Percentiles rank a stretch among this genome's conserved stretches.
Evolutionary conservation across 2,113 vertebrate species (phyloP).

Genomic region (Ondatra zibethicus): DNA sequence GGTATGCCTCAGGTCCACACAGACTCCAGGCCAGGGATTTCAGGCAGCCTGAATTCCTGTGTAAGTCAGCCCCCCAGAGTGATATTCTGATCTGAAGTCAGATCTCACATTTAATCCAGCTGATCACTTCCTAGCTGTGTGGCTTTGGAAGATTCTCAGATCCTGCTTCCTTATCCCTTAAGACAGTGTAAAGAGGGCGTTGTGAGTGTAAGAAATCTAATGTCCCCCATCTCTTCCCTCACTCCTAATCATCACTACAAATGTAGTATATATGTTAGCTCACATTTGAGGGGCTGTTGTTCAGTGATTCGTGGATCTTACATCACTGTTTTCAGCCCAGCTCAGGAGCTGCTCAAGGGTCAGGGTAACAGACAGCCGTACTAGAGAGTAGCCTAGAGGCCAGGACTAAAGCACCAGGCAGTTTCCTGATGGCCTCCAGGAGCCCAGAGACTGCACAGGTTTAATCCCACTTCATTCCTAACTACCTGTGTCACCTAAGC

Average conservation of each 20-base stretch:
- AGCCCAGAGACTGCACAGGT: background rate
- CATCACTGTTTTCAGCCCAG: background rate
- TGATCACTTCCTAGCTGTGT: background rate
- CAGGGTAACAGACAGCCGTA: background rate
- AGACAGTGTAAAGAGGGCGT: background rate
- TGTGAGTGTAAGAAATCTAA: background rate
- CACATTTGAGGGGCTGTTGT: background rate
- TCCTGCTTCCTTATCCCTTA: background rate
- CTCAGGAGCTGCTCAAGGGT: background rate
- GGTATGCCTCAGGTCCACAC: constrained; percentile 73
- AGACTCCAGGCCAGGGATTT: background rate
- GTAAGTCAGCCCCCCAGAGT: background rate
- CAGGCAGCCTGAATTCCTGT: background rate
- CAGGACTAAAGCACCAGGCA: background rate
- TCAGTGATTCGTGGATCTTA: background rate
- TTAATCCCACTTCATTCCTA: background rate
- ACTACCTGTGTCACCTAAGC: background rate
- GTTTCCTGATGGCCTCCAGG: background rate
- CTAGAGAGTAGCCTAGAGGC: background rate
- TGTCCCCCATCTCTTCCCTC: background rate
- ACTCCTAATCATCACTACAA: no score
- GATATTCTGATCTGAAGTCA: background rate
- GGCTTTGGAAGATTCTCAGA: background rate
- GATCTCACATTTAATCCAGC: background rate
- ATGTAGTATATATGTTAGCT: background rate